Evolutionary conservation across 1,140 invertebrate genomes (phyloP), one percentile per base, ranked within the genome.

Genomic region (Limonius californicus): DNA sequence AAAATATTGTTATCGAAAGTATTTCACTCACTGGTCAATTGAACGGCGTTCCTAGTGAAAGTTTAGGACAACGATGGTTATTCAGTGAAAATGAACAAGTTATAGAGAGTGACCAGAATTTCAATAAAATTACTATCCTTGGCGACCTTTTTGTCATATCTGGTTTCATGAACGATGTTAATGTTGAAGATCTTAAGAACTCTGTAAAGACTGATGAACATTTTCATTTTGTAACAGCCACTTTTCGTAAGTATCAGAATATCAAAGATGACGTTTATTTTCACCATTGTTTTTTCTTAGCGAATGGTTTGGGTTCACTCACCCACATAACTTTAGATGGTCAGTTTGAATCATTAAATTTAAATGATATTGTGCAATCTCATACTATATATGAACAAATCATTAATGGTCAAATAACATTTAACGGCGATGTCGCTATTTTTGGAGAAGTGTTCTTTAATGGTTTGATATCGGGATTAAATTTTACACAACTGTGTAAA

Each of bases 321-420:
- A 23, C 14, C 1, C 2, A 18, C 32, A 57, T 71, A 8, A 45
- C 43, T 18, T 50, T 73, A 7, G 42, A 65, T 14, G 74, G 74
- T 2, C 63, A 74, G 20, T 68, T 76, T 54, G 70, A 72, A 39
- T 62, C 70, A 43, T 54, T 76, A 32, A 72, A 76, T 57, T 58
- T 76, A 11, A 63, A 73, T 14, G 72, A 67, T 56, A 63, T 72
- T 12, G 55, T 74, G 14, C 39, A 47, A 12, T 39, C 58, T 27
- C 60, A 66, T 27, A 19, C n/a, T 6, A 54, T 57, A 14, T 23
- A 63, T 15, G 53, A 54, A 4, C 20, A 59, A 15, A 27, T 39
- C 7, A 35, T 72, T 60, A 6, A 45, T 19, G 68, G 66, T 23
- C 55, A 64, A 55, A 66, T 63, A 47, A 68, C n/a, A 18, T 75